phyloP scores from a whole-genome alignment of 2,888 invertebrate genomes.

The Polydrusus pterygomalis region DNA sequence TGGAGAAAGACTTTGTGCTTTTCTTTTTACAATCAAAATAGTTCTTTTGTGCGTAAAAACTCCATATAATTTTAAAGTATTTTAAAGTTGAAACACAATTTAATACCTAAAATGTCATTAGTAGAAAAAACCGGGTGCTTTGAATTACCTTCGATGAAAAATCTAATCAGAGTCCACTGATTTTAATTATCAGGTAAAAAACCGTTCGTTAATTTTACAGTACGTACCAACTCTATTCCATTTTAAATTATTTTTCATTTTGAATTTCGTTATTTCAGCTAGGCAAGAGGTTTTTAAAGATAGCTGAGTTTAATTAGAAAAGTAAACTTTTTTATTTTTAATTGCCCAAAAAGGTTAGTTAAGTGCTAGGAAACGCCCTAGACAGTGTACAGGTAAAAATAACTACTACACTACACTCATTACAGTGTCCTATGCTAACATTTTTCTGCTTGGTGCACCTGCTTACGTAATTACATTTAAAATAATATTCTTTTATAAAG shows the following conservation, averaged over 20 bases:
- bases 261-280: neutral
- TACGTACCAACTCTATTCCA: neutral
- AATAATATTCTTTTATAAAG: neutral
- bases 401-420: conserved; percentile 25
- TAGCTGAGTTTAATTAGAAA: conserved; percentile 11
- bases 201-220: neutral
- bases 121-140: too few relatives aligned
- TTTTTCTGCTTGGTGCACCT: conserved; percentile 13
- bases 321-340: conserved; percentile 27
- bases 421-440: conserved; percentile 8
- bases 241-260: neutral
- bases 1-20: too few relatives aligned
- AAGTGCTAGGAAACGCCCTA: conserved; percentile 6
- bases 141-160: neutral
- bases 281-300: conserved; percentile 28
- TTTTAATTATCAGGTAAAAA: neutral
- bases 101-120: too few relatives aligned
- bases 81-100: too few relatives aligned
- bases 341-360: conserved; percentile 14
- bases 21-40: too few relatives aligned
- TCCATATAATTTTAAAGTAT: too few relatives aligned
- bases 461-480: conserved; percentile 10
- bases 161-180: too few relatives aligned
- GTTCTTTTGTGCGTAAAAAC: too few relatives aligned
- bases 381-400: conserved; percentile 20